A percentile compares a stretch with the other conserved stretches of the same genome.
These are phyloP conservation scores for Okamejei kenojei DNA, from an alignment of 2,797 vertebrate species.

Conservation along the genomic window DNA sequence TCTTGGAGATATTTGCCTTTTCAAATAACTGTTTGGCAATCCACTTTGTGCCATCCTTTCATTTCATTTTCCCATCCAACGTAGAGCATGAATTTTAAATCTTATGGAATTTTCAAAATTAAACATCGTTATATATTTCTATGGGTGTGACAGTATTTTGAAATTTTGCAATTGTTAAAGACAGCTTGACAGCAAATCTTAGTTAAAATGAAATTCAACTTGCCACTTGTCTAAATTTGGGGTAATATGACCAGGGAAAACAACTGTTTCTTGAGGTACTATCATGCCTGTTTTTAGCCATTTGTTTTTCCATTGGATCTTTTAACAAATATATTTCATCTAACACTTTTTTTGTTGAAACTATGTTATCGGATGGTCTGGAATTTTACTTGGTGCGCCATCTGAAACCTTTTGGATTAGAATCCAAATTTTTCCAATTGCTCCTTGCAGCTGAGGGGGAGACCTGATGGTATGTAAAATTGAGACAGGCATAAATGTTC, in stretches of 20 bases:
- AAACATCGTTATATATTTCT: neutral
- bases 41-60: neutral
- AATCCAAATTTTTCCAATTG: too few relatives aligned
- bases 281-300: neutral
- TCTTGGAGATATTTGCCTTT: neutral
- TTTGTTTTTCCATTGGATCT: neutral
- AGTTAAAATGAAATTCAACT: neutral
- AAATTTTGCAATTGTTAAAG: neutral
- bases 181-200: neutral
- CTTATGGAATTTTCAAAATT: neutral
- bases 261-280: neutral
- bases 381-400: neutral
- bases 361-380: neutral
- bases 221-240: neutral
- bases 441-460: too few relatives aligned
- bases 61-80: neutral
- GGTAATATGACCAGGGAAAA: neutral
- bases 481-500: too few relatives aligned
- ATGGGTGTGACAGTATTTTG: neutral
- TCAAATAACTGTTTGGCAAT: neutral
- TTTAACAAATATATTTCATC: neutral
- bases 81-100: neutral
- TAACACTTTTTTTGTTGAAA: neutral
- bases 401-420: neutral
- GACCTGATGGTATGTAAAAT: too few relatives aligned